A percentile compares a stretch with the other conserved stretches of the same genome.
These are phyloP conservation scores for Erythrocercus mccallii DNA, from an alignment of 2,113 vertebrate genomes.

Conservation along the genomic window DNA sequence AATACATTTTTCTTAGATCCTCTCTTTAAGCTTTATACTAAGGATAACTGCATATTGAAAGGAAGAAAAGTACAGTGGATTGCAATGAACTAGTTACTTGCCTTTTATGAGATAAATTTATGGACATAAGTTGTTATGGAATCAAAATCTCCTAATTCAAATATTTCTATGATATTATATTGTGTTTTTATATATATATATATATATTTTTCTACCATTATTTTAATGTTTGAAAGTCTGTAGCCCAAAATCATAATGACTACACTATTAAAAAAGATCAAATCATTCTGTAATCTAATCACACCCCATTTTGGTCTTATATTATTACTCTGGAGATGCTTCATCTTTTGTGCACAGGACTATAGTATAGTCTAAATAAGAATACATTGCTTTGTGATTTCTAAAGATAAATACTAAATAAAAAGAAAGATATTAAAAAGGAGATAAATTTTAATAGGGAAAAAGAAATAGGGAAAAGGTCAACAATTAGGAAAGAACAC, in stretches of 20 bases:
- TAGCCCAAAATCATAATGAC: background rate
- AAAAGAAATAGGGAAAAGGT: background rate
- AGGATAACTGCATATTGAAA: background rate
- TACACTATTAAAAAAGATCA: background rate
- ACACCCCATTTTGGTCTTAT: background rate
- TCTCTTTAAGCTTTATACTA: background rate
- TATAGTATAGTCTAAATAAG: background rate
- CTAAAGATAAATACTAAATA: background rate
- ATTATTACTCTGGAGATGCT: background rate
- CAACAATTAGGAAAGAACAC: background rate
- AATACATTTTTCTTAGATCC: background rate
- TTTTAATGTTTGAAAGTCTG: background rate
- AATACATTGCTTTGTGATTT: background rate
- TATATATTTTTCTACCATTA: background rate
- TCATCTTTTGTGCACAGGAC: background rate
- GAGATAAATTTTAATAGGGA: background rate
- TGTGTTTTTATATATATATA: background rate
- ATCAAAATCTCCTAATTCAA: background rate
- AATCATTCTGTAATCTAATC: background rate
- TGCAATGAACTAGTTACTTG: background rate
- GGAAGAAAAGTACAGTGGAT: background rate
- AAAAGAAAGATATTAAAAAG: background rate
- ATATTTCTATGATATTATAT: background rate
- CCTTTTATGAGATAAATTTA: background rate
- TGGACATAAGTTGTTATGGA: background rate